Conservation (phyloP, 2,888 invertebrate species). For the Caenorhabditis macrosperma region DNA sequence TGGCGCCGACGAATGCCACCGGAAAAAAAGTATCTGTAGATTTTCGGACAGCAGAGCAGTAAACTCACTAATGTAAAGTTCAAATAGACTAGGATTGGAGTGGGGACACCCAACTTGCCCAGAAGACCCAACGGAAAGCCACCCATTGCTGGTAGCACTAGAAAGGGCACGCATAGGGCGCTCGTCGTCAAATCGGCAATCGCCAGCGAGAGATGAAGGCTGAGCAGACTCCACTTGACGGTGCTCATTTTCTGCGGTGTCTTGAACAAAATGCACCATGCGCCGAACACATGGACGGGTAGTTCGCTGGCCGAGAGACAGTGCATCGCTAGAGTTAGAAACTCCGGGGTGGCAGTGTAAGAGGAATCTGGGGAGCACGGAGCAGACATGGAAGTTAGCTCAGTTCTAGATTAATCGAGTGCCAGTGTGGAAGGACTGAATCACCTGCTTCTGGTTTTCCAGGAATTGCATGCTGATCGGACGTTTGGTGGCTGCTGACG, state of each 20-base stretch:
- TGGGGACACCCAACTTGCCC: background rate
- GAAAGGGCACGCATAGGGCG: background rate
- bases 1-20: background rate
- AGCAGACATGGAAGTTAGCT: no score
- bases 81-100: no score
- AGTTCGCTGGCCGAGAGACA: background rate
- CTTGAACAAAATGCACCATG: slow-evolving; percentile 13
- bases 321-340: background rate
- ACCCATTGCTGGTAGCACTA: background rate
- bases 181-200: background rate
- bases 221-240: slow-evolving; percentile 2
- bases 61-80: background rate
- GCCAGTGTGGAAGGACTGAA: no score
- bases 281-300: background rate
- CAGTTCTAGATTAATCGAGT: no score
- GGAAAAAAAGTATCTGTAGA: background rate
- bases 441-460: no score
- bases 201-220: background rate
- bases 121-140: background rate
- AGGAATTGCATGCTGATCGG: no score
- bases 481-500: no score
- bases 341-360: background rate
- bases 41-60: no score
- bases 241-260: slow-evolving; percentile 1
- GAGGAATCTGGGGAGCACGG: background rate